phyloP scores from a whole-genome alignment of 92 coral and sea anemone species.

The Phenganax marumi region DNA sequence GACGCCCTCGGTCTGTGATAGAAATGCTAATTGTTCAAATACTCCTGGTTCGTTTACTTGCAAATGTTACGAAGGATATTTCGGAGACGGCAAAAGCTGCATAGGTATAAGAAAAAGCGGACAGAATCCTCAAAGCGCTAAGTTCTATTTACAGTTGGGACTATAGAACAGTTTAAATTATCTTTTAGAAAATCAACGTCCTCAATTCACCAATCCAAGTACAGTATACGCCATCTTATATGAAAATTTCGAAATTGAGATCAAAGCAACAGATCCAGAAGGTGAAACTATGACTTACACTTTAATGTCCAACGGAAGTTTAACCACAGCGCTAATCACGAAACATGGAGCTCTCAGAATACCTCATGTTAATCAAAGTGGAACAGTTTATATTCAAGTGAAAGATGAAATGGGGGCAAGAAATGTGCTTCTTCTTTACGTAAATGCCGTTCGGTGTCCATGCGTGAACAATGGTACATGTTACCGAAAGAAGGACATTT shows the following conservation, averaged over 20 bases:
- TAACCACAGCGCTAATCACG: background rate
- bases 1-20: too few relatives aligned
- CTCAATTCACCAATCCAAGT: background rate
- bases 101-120: background rate
- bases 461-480: conserved; percentile 7
- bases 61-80: too few relatives aligned
- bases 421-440: background rate
- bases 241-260: background rate
- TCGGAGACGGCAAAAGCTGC: too few relatives aligned
- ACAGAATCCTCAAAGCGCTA: background rate
- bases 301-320: background rate
- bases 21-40: too few relatives aligned
- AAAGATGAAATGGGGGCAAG: conserved; percentile 11
- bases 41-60: too few relatives aligned
- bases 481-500: background rate
- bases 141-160: background rate
- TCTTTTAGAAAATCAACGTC: background rate
- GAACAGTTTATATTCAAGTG: conserved; percentile 13
- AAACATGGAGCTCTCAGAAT: background rate
- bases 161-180: too few relatives aligned
- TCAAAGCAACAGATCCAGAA: background rate
- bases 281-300: background rate
- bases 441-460: background rate
- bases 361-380: background rate
- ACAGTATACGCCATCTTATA: background rate